A percentile compares a stretch with the other conserved stretches of the same genome.
Conservation (phyloP, 2,797 vertebrate species). For the Phrynocephalus vlangalii region DNA sequence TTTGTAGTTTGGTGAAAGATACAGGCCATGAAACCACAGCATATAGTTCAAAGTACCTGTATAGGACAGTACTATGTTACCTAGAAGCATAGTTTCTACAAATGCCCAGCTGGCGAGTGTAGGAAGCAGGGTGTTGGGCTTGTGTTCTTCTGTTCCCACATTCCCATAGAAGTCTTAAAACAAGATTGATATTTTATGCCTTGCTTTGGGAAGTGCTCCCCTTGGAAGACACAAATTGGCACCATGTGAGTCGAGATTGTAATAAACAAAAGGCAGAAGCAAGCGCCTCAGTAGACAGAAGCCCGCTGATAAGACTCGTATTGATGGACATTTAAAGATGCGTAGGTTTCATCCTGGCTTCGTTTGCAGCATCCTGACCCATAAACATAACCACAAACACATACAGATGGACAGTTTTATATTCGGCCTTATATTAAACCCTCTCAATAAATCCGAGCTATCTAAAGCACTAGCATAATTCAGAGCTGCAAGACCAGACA, state of each 20-base stretch:
- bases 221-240: constrained; percentile 34
- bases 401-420: constrained; percentile 40
- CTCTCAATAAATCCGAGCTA: constrained; percentile 80
- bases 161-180: neutral
- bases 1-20: too few relatives aligned
- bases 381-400: neutral
- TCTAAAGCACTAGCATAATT: constrained; percentile 82
- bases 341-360: constrained; percentile 70
- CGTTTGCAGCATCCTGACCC: constrained; percentile 84
- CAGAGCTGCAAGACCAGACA: constrained; percentile 79
- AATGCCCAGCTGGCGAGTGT: neutral
- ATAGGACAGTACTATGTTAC: neutral
- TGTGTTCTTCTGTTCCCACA: neutral
- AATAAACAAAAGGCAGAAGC: constrained; percentile 53
- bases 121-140: neutral
- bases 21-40: too few relatives aligned
- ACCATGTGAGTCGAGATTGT: constrained; percentile 35
- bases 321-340: constrained; percentile 53
- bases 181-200: neutral
- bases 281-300: constrained; percentile 43
- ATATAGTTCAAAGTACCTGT: too few relatives aligned
- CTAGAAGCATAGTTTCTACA: neutral
- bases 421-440: constrained; percentile 76
- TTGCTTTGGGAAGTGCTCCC: constrained; percentile 23
- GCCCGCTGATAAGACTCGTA: constrained; percentile 56